Evolutionary conservation across 2,888 invertebrate genomes (phyloP).

Genomic region (Perdita meconis): DNA sequence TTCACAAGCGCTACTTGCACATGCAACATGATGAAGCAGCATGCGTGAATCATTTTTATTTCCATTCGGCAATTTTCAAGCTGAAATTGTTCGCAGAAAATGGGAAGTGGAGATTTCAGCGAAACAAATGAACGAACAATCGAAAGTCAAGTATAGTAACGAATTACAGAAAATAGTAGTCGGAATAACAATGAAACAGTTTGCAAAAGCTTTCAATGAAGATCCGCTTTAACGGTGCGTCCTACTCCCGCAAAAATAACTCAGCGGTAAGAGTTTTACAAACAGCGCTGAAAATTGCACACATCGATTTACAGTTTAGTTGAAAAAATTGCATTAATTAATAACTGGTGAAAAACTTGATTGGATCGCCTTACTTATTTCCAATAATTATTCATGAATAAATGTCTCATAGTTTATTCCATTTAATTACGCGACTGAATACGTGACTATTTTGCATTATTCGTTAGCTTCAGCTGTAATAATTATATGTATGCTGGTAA

Average conservation of each 20-base stretch:
- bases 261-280: neutral
- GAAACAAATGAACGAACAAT: neutral
- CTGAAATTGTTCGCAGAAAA: neutral
- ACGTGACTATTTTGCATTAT: neutral
- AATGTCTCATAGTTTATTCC: neutral
- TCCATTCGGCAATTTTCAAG: neutral
- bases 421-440: neutral
- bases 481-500: neutral
- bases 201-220: slow-evolving; percentile 16
- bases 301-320: neutral
- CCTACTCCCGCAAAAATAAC: slow-evolving; percentile 24
- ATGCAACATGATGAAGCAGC: neutral
- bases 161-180: neutral
- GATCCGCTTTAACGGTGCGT: slow-evolving; percentile 1
- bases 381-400: neutral
- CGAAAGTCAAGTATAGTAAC: neutral
- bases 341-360: no score
- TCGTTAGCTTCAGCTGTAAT: neutral
- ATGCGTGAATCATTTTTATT: neutral
- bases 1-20: neutral
- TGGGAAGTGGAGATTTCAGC: neutral
- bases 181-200: slow-evolving; percentile 6
- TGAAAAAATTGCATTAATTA: no score
- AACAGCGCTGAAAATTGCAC: neutral
- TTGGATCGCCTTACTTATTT: no score